These are phyloP conservation scores for Phocoena sinus DNA, from an alignment of 2,113 vertebrate species.

Conservation along the genomic window DNA sequence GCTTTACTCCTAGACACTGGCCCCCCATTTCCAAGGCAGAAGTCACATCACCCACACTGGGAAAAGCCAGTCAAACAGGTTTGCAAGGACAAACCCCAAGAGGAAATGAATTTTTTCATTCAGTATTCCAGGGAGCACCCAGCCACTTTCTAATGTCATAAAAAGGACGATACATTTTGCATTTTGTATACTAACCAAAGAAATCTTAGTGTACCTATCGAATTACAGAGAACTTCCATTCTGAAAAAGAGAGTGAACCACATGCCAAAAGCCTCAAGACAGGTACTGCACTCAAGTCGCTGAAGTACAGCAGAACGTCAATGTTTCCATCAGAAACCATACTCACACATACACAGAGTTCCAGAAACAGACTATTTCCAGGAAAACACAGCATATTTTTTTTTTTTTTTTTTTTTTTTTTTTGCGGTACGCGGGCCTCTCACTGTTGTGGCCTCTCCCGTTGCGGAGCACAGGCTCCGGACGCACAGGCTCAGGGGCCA, in stretches of 20 bases:
- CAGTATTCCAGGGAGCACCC: not conserved
- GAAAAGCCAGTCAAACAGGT: constrained; percentile 36
- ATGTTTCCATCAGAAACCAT: not conserved
- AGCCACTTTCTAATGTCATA: not conserved
- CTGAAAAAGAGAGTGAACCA: not conserved
- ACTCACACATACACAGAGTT: not conserved
- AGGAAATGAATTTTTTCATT: not conserved
- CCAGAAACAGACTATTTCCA: not conserved
- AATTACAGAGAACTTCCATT: not conserved
- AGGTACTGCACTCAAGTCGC: not conserved
- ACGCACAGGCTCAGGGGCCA: no score
- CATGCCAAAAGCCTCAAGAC: not conserved
- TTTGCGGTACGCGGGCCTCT: no score
- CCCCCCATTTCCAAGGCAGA: not conserved
- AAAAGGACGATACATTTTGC: not conserved
- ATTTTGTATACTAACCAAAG: not conserved
- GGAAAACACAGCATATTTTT: not conserved
- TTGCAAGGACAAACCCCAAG: not conserved
- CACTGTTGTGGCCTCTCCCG: no score
- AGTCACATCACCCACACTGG: not conserved
- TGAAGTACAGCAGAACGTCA: not conserved
- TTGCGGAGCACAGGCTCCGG: no score
- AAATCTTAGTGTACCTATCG: not conserved
- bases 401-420: no score
- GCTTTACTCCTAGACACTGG: not conserved